phyloP scores from a whole-genome alignment of 2,888 invertebrate genomes.

The Linyphia triangularis region DNA sequence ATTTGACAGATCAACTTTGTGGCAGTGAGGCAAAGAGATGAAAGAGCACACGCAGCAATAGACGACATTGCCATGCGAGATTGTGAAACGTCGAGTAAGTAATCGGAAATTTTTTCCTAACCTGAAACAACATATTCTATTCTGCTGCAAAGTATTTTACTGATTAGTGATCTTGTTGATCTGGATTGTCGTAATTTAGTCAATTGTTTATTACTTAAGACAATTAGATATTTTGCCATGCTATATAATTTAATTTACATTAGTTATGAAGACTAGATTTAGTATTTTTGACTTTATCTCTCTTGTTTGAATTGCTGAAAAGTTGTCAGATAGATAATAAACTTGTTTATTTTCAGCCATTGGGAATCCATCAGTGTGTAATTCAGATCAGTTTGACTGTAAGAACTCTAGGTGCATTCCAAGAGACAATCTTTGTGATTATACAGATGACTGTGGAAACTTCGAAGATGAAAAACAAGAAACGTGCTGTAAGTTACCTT shows the following conservation, averaged over 20 bases:
- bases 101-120: too few relatives aligned
- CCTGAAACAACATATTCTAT: too few relatives aligned
- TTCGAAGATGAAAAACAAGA: slow-evolving; percentile 68
- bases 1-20: slow-evolving; percentile 41
- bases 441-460: slow-evolving; percentile 76
- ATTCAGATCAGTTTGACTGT: slow-evolving; percentile 61
- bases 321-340: too few relatives aligned
- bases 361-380: slow-evolving; percentile 24
- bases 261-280: too few relatives aligned
- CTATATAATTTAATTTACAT: too few relatives aligned
- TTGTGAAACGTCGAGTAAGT: slow-evolving; percentile 60
- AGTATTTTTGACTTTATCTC: too few relatives aligned
- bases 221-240: too few relatives aligned
- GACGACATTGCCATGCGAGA: slow-evolving; percentile 51
- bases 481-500: slow-evolving; percentile 68
- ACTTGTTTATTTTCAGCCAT: neutral
- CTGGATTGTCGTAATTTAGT: too few relatives aligned
- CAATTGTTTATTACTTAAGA: too few relatives aligned
- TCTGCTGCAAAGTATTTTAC: too few relatives aligned
- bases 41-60: slow-evolving; percentile 28
- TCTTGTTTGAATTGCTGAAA: too few relatives aligned
- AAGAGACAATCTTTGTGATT: slow-evolving; percentile 71
- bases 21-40: slow-evolving; percentile 4
- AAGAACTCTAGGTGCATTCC: slow-evolving; percentile 70
- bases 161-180: too few relatives aligned